Conservation (phyloP, 2,888 invertebrate species). For the Petrophora chlorosata region DNA sequence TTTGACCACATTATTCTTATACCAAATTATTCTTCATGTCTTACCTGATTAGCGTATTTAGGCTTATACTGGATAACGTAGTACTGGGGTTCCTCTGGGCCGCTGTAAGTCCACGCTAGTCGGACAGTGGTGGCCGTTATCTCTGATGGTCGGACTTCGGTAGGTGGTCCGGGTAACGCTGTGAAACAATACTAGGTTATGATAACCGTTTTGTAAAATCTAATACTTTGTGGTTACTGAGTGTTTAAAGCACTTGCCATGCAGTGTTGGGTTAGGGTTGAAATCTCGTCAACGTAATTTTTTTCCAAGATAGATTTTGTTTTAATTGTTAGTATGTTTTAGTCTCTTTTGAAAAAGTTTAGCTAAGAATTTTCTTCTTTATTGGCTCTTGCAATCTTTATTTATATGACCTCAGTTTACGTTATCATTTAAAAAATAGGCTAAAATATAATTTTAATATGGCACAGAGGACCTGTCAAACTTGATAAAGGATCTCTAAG, state of each 20-base stretch:
- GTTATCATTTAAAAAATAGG: background rate
- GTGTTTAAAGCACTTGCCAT: no score
- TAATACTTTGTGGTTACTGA: background rate
- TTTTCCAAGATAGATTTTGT: no score
- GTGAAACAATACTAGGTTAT: slow-evolving; percentile 33
- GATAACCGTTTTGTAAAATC: background rate
- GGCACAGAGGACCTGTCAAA: slow-evolving; percentile 2
- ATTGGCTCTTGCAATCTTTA: no score
- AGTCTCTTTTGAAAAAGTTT: no score
- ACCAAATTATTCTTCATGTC: background rate
- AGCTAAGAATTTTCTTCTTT: no score
- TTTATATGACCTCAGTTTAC: no score
- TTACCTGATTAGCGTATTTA: slow-evolving; percentile 92
- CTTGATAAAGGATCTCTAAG: slow-evolving; percentile 9
- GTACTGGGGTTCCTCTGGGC: slow-evolving; percentile 95
- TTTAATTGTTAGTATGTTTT: no score
- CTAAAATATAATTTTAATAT: background rate
- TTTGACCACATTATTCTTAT: no score
- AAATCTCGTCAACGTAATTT: no score
- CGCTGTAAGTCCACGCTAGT: slow-evolving; percentile 96
- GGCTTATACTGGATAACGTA: slow-evolving; percentile 99
- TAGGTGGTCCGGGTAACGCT: slow-evolving; percentile 96
- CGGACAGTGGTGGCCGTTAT: slow-evolving; percentile 97
- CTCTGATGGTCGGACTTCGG: slow-evolving; percentile 95
- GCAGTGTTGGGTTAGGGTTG: no score